phyloP scores from a whole-genome alignment of 53 echinoderm and acorn worm species.

The Holothuria leucospilota region DNA sequence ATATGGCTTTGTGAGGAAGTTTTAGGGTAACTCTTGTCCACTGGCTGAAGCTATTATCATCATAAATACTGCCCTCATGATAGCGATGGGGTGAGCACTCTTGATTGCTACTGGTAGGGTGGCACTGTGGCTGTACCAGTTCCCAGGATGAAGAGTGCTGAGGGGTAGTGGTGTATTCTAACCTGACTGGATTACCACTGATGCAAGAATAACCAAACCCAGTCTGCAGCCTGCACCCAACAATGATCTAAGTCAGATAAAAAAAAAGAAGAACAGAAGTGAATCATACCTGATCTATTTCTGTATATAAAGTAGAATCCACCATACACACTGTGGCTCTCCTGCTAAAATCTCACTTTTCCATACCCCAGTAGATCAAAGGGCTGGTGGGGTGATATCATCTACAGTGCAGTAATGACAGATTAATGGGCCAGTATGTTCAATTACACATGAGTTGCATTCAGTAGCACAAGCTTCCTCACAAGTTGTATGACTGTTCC shows the following conservation, averaged over 20 bases:
- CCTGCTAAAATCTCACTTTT: no score
- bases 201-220: conserved; percentile 57
- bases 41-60: conserved; percentile 67
- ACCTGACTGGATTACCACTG: conserved; percentile 54
- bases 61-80: conserved; percentile 72
- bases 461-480: no score
- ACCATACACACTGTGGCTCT: no score
- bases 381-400: no score
- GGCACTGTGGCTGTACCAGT: conserved; percentile 69
- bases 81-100: conserved; percentile 72
- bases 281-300: no score
- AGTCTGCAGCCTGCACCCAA: conserved; percentile 75
- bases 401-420: no score
- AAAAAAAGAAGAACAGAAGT: not conserved
- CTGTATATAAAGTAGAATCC: no score
- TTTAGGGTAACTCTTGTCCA: conserved; percentile 82
- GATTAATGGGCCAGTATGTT: no score
- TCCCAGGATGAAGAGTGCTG: conserved; percentile 61
- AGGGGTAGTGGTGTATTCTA: conserved; percentile 88
- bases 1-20: conserved; percentile 74
- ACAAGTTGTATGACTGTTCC: no score
- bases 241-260: conserved; percentile 65
- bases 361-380: no score
- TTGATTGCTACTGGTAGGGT: conserved; percentile 57
- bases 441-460: no score